Evolutionary conservation across 2,888 invertebrate genomes (phyloP), one percentile per base, ranked within the genome.

Genomic region (Ophioninae sp.): DNA sequence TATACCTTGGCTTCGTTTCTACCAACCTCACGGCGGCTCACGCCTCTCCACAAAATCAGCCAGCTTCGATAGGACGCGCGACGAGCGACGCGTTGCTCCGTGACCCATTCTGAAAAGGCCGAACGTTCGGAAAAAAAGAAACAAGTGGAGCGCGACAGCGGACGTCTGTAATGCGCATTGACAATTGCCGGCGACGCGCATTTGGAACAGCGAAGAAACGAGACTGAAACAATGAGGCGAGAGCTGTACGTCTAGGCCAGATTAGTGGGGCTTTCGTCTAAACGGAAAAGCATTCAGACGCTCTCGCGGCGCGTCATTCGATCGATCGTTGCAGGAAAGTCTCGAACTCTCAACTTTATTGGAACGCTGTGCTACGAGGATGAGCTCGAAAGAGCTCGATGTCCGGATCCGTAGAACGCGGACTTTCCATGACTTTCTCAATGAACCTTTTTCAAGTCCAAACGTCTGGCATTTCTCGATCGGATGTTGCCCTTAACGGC

Each of bases 51-150:
- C 59, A 79, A 67, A 79, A 79, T 59, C 65, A 59, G 23, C 30
- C 44, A 59, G 23, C 64, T 22, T 65, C 64, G 64, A 39, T 59
- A 58, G 30, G 59, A 8, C 13, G 9, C 56, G 58, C 30, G 20
- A 51, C 44, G 58, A 37, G 23, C 59, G 8, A 20, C 59, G 65
- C 37, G 61, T 74, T 44, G 39, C 59, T 58, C 65, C 71, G 63
- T 56, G 81, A 75, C 82, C 80, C 74, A 85, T 80, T 83, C 69
- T 78, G 59, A 56, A 83, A 85, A 85, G 80, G 78, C 72, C 85
- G 83, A 81, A 83, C 83, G 85, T 71, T 74, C 74, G 72, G 68
- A 69, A 79, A 80, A 78, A 82, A 83, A 74, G 30, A 30, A 30
- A 30, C 3, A 30, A 30, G 81, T 85, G 41, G 82, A 85, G 65